Percentiles rank a stretch among this genome's conserved stretches.
phyloP scores from a whole-genome alignment of 2,113 vertebrate species.

The Xiphias gladius region DNA sequence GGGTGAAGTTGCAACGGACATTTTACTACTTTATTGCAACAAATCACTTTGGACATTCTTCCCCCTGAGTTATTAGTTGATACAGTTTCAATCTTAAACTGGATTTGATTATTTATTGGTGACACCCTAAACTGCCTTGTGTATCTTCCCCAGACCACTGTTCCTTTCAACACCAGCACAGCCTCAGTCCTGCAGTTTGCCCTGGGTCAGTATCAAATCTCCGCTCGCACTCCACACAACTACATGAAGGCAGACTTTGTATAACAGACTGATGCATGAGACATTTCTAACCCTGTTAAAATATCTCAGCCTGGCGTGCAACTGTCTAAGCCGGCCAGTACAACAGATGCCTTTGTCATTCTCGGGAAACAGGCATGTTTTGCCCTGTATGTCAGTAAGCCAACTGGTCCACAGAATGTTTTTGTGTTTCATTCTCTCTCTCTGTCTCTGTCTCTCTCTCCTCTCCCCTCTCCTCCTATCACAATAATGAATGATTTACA shows the following conservation, averaged over 20 bases:
- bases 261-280: not conserved
- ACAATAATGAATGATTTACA: slow-evolving; percentile 76
- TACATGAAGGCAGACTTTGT: not conserved
- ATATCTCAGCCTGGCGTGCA: not conserved
- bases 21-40: too few relatives aligned
- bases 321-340: slow-evolving; percentile 12
- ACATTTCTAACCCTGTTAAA: slow-evolving; percentile 29
- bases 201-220: slow-evolving; percentile 89
- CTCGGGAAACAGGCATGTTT: slow-evolving; percentile 27
- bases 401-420: slow-evolving; percentile 28
- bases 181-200: slow-evolving; percentile 97
- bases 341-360: slow-evolving; percentile 27
- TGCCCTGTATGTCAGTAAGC: slow-evolving; percentile 20
- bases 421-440: slow-evolving; percentile 14
- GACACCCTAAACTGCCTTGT: slow-evolving; percentile 19
- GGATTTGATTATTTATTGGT: not conserved
- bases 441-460: not conserved
- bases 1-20: too few relatives aligned
- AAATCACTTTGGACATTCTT: slow-evolving; percentile 3
- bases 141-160: slow-evolving; percentile 86
- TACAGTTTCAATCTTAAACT: not conserved
- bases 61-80: not conserved
- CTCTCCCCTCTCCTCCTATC: slow-evolving; percentile 42
- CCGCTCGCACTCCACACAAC: not conserved
- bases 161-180: slow-evolving; percentile 94